Conservation (phyloP, 2,113 vertebrate genomes). For the Dasyurus viverrinus region DNA sequence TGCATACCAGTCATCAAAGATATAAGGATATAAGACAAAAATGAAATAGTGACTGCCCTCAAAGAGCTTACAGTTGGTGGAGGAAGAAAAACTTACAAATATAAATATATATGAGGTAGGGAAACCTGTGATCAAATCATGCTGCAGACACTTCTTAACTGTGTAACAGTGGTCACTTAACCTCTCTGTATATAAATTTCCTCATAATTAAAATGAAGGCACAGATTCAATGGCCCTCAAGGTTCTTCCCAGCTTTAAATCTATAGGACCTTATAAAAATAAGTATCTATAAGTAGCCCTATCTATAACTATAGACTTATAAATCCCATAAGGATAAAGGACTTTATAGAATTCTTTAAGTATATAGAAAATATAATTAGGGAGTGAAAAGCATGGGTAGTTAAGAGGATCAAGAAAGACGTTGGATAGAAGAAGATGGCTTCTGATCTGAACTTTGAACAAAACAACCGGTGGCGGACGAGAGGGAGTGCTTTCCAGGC, state of each 20-base stretch:
- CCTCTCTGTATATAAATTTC: neutral
- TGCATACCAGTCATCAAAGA: neutral
- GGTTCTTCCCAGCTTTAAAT: neutral
- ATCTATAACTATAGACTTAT: neutral
- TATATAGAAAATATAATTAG: neutral
- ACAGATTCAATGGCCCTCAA: neutral
- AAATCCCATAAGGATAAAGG: neutral
- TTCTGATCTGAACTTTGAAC: neutral
- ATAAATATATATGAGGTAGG: neutral
- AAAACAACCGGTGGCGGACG: neutral
- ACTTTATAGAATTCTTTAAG: neutral
- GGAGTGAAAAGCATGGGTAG: neutral
- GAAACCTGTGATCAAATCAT: neutral
- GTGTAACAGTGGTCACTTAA: neutral
- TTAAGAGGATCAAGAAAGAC: neutral
- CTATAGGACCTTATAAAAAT: neutral
- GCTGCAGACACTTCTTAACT: neutral
- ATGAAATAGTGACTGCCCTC: neutral
- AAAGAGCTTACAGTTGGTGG: neutral
- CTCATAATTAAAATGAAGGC: neutral
- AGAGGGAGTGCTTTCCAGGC: neutral
- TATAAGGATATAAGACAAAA: too few relatives aligned
- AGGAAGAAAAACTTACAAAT: neutral
- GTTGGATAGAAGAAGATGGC: neutral
- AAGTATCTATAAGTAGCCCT: too few relatives aligned